These are phyloP conservation scores for Craniophora ligustri DNA, from an alignment of 2,888 invertebrate species.

Conservation along the genomic window DNA sequence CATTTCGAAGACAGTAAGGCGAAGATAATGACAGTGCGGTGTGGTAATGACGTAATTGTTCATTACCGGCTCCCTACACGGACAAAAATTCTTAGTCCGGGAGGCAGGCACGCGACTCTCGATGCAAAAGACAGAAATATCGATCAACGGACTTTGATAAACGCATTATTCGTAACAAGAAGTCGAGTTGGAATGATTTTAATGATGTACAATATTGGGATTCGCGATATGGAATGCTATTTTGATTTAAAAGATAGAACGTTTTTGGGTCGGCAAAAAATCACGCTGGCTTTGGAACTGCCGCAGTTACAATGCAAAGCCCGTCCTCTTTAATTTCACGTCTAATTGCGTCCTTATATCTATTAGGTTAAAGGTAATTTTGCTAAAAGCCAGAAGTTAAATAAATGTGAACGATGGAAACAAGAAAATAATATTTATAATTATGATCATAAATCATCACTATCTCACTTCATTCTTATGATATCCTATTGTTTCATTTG, in stretches of 20 bases:
- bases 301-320: not conserved
- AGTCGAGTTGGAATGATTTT: slow-evolving; percentile 36
- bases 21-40: slow-evolving; percentile 64
- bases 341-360: no score
- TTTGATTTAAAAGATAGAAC: slow-evolving; percentile 26
- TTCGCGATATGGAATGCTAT: slow-evolving; percentile 41
- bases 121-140: slow-evolving; percentile 16
- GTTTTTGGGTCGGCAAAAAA: slow-evolving; percentile 22
- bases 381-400: no score
- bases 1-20: slow-evolving; percentile 11
- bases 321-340: no score
- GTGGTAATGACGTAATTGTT: slow-evolving; percentile 57
- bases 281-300: not conserved
- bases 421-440: no score
- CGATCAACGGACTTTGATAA: slow-evolving; percentile 33
- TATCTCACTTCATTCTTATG: no score
- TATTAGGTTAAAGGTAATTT: no score
- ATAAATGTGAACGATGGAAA: no score
- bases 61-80: slow-evolving; percentile 53
- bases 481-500: no score
- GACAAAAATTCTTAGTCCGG: slow-evolving; percentile 37
- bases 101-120: slow-evolving; percentile 30
- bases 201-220: slow-evolving; percentile 43
- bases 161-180: slow-evolving; percentile 33
- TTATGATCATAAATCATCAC: no score